Evolutionary conservation across 1,140 invertebrate genomes (phyloP), one percentile per base, ranked within the genome.

Genomic region (Lucilia cuprina): DNA sequence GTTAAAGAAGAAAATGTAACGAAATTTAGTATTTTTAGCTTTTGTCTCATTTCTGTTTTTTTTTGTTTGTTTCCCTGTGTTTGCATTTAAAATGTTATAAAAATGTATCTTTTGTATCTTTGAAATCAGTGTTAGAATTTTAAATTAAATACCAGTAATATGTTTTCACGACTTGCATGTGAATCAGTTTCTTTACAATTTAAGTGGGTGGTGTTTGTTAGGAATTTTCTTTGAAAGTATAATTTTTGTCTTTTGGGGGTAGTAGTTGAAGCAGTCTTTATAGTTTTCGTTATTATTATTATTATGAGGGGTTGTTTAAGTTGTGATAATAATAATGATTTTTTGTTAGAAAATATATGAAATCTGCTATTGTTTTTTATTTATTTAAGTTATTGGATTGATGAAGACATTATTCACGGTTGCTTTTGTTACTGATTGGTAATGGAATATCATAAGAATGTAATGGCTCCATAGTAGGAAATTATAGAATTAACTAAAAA

Each of bases 141-240:
- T 78, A 78, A 78, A 78, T 78, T 78, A 78, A 78, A 78, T 78
- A 78, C 75, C 75, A 17, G 34, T 78, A 78, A 78, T 78, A 78
- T 47, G 75, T 12, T 78, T 78, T 78, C 34, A 78, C n/a, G 75
- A 47, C 19, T 47, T 78, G 75, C 75, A 78, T 78, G 34, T 78
- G 75, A 78, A 78, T 78, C 75, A 78, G 75, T 19, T 60, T 60
- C 7, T 55, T 30, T 30, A 30, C 25, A 30, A 55, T 17, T 12
- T 17, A 14, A 55, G 50, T 17, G 17, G 50, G 17, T 55, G 50
- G 17, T 41, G 41, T 7, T 41, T 41, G 41, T 41, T 41, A 10
- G 41, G 41, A 41, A 41, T 41, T 41, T 41, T 41, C 41, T 5
- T 41, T 41, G 0, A 7, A 55, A 55, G 4, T 14, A 55, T 49